These are phyloP conservation scores for Linepithema humile DNA, from an alignment of 1,140 invertebrate genomes.

Conservation along the genomic window DNA sequence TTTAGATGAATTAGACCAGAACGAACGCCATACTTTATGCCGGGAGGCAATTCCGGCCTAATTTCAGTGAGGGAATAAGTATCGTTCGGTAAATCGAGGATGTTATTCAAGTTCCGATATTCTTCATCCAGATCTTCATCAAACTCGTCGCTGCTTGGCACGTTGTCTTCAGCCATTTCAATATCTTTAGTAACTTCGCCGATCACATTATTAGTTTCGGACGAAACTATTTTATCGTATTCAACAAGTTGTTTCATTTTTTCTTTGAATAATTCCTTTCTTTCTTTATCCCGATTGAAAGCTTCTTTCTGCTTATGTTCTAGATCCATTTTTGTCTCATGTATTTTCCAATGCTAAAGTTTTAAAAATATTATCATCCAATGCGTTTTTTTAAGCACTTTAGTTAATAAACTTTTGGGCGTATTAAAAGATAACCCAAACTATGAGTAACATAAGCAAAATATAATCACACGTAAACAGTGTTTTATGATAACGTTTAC, in stretches of 20 bases:
- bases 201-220: constrained; percentile 62
- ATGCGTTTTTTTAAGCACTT: no score
- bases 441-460: no score
- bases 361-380: neutral
- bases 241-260: constrained; percentile 66
- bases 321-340: constrained; percentile 7
- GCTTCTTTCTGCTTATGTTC: neutral
- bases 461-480: neutral
- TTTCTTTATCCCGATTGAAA: constrained; percentile 7
- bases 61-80: constrained; percentile 77
- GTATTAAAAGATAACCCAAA: neutral
- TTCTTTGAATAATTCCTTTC: neutral
- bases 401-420: neutral
- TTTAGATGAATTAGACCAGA: constrained; percentile 76
- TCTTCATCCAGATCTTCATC: constrained; percentile 75
- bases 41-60: constrained; percentile 70
- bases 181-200: constrained; percentile 56
- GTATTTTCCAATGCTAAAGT: neutral
- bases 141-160: constrained; percentile 69
- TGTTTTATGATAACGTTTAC: neutral
- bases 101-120: constrained; percentile 69
- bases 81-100: constrained; percentile 74
- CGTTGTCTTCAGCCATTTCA: constrained; percentile 58
- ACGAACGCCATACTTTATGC: constrained; percentile 73
- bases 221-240: constrained; percentile 69